Evolutionary conservation across 2,797 vertebrate species (phyloP), one percentile per base, ranked within the genome.

Genomic region (Mycteria americana): DNA sequence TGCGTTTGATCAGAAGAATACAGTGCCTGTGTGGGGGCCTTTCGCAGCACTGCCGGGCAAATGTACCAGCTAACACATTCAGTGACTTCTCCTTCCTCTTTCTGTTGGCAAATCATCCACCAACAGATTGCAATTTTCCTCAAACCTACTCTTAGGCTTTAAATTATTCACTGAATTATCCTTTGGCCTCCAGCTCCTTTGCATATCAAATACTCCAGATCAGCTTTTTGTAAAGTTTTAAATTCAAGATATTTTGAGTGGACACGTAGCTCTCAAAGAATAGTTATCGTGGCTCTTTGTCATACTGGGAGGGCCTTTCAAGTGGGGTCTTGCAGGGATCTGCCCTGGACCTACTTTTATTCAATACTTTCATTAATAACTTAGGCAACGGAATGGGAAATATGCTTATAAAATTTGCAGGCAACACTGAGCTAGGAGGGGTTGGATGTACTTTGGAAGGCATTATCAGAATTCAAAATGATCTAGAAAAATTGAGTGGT

Each of bases 91-190:
- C 35, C 62, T 81, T 93, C 92, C 73, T 94, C 57, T 92, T 59
- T 87, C 78, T 91, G 25, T 88, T 81, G 62, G 89, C 87, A 94
- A 91, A 69, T 75, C 68, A 28, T 81, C 62, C 33, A 69, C 89
- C 60, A 94, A 69, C 50, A 92, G 85, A 95, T 41, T 63, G 88
- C 1, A 4, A 31, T 96, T 95, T 95, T 91, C 73, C 72, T 97
- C 75, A 94, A 69, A 72, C 60, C 56, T 86, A 19, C 78, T 93
- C 81, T 63, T 67, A 67, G 67, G 57, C 37, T 92, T 90, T 96
- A 78, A 95, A 92, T 95, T 96, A 95, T 97, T 95, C 91, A 91
- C 91, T 65, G 67, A 56, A 48, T 94, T 95, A 69, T 96, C 89
- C 94, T 92, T 94, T 96, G 91, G 85, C 89, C 85, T 92, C 25